Evolutionary conservation across 2,113 vertebrate genomes (phyloP).

Genomic region (Brachyistius frenatus): DNA sequence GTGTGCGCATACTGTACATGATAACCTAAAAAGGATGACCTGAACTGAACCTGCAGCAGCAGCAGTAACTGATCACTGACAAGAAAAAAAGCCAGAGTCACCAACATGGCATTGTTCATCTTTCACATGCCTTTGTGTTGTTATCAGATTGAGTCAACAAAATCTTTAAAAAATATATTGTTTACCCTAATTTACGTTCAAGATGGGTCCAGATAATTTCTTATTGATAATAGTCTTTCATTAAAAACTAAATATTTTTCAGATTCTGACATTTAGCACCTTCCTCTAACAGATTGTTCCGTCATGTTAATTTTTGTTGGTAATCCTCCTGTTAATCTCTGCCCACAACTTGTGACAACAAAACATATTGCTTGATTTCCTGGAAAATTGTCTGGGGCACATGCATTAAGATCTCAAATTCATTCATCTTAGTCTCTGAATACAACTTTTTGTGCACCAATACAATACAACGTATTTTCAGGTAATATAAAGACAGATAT

Average conservation of each 20-base stretch:
- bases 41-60: constrained; percentile 14
- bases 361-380: not conserved
- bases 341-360: too few relatives aligned
- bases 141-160: not conserved
- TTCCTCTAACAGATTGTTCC: not conserved
- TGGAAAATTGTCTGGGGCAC: not conserved
- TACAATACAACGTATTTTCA: too few relatives aligned
- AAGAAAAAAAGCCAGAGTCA: constrained; percentile 9
- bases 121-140: not conserved
- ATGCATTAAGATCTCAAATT: too few relatives aligned
- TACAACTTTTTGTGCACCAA: too few relatives aligned
- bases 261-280: too few relatives aligned
- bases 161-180: constrained; percentile 8
- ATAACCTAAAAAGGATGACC: constrained; percentile 34
- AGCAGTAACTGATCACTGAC: constrained; percentile 27
- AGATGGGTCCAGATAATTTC: too few relatives aligned
- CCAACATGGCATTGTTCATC: not conserved
- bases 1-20: constrained; percentile 44
- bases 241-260: too few relatives aligned
- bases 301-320: not conserved
- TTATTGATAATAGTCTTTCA: too few relatives aligned
- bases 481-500: too few relatives aligned
- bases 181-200: not conserved
- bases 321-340: too few relatives aligned
- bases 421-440: too few relatives aligned